These are phyloP conservation scores for Hydrotaea cyrtoneurina DNA, from an alignment of 2,888 invertebrate genomes.

Conservation along the genomic window DNA sequence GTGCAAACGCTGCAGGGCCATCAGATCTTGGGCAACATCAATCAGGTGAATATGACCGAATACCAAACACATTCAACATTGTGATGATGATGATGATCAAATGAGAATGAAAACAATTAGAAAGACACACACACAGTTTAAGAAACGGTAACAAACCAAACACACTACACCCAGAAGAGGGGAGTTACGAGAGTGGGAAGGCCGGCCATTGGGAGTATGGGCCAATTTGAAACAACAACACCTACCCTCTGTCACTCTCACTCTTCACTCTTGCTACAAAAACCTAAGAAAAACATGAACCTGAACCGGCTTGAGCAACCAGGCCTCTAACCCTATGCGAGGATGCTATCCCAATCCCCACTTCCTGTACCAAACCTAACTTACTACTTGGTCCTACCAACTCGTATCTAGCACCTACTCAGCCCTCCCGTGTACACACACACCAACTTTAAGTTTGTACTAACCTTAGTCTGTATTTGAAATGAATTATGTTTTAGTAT, in stretches of 20 bases:
- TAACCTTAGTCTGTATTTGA: constrained; percentile 20
- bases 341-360: too few species aligned
- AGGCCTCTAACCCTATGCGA: not conserved
- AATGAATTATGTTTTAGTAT: constrained; percentile 24
- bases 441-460: not conserved
- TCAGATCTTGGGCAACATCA: constrained; percentile 80
- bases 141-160: too few species aligned
- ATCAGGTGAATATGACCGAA: constrained; percentile 81
- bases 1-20: constrained; percentile 81
- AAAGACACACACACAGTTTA: not conserved
- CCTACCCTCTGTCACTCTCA: not conserved
- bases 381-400: not conserved
- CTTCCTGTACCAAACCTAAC: too few species aligned
- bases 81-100: constrained; percentile 58
- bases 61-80: constrained; percentile 78
- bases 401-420: not conserved
- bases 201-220: not conserved
- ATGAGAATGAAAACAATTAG: constrained; percentile 25
- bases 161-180: too few species aligned
- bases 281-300: too few species aligned
- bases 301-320: not conserved
- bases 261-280: too few species aligned
- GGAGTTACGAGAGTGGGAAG: too few species aligned
- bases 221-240: not conserved
- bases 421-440: too few species aligned